These are phyloP conservation scores for Arenicola marina DNA, from an alignment of 2,888 invertebrate genomes.

Conservation along the genomic window DNA sequence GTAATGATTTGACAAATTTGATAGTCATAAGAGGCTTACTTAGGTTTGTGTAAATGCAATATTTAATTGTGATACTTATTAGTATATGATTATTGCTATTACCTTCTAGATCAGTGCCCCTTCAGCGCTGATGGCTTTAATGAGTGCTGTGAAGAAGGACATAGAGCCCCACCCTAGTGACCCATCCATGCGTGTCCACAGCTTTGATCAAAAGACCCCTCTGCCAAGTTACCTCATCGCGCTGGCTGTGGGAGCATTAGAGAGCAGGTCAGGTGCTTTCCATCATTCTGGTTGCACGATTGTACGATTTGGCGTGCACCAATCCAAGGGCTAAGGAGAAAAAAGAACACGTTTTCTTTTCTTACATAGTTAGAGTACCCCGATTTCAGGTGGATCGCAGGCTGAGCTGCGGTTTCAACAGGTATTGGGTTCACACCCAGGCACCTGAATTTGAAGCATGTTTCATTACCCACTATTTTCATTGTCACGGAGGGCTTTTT, in stretches of 20 bases:
- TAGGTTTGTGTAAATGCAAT: background rate
- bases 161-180: constrained; percentile 30
- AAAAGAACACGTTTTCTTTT: no score
- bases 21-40: background rate
- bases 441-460: no score
- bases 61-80: background rate
- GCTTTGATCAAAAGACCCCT: constrained; percentile 73
- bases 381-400: no score
- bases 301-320: no score
- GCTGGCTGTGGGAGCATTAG: constrained; percentile 82
- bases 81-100: background rate
- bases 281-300: no score
- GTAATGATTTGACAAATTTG: background rate
- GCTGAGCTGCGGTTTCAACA: no score
- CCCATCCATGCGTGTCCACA: constrained; percentile 62
- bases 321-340: no score
- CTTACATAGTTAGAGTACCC: no score
- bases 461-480: no score
- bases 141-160: constrained; percentile 78
- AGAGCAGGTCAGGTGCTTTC: constrained; percentile 44
- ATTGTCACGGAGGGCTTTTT: no score
- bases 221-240: constrained; percentile 90
- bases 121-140: constrained; percentile 76
- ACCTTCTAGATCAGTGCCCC: constrained; percentile 72
- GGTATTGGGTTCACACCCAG: no score